Evolutionary conservation across 53 echinoderm and acorn worm genomes (phyloP), one percentile per base, ranked within the genome.

Genomic region (Mesocentrotus franciscanus): DNA sequence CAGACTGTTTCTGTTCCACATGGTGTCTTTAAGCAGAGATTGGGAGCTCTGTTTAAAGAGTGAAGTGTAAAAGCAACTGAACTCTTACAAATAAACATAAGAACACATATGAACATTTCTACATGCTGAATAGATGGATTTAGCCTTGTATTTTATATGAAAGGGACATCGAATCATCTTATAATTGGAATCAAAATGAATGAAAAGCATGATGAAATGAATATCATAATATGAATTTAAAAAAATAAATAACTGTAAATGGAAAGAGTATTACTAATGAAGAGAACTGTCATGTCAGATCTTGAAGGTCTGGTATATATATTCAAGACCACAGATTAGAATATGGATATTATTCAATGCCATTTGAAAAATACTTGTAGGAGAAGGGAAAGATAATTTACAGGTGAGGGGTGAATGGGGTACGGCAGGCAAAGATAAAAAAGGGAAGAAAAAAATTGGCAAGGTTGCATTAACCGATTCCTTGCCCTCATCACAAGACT

Each of bases 401-500:
- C 71, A 78, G 91, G 64, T 55, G 91, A 58, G 76, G 91, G 90
- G 78, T 94, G 59, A 62, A 79, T 13, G 81, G 92, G 84, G 66
- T 85, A 92, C 85, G 64, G 93, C 96, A 96, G 92, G 96, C 96
- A 96, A 76, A 15, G 24, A 81, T 9, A 75, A 75, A 32, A 32
- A 14, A 22, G 66, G 0, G 64, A 22, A 22, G 3, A 55, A 55
- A 55, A 35, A 32, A 68, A 33, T 10, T 66, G 66, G 95, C 85
- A 94, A 94, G 95, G 95, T 35, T 30, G 95, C 87, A 94, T 85
- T 60, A 81, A 27, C 62, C 70, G 64, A 71, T 27, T 61, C 93
- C 93, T 93, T 56, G 95, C 95, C 87, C 95, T 94, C n/a, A 87
- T 87, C 55, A 94, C 95, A 94, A 87, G 58, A 94, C 95, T 64